Percentiles rank a stretch among this genome's conserved stretches.
These are phyloP conservation scores for Pristionchus pacificus DNA, from an alignment of 1,140 invertebrate species.

Conservation along the genomic window DNA sequence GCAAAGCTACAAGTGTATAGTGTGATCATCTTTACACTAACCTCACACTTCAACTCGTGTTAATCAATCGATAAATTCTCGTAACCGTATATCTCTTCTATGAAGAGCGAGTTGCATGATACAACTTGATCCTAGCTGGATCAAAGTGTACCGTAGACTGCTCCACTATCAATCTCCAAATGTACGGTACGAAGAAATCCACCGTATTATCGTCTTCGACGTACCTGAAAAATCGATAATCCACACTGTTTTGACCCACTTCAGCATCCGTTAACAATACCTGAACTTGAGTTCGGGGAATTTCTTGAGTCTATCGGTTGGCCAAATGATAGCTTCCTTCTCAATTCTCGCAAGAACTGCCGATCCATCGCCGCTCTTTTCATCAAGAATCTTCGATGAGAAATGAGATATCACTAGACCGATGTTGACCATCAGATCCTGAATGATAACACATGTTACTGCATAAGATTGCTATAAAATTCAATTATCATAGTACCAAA, in stretches of 20 bases:
- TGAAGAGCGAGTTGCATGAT: conserved; percentile 9
- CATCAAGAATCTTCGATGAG: conserved; percentile 72
- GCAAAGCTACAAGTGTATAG: too few relatives aligned
- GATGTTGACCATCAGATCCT: conserved; percentile 89
- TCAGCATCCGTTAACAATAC: not conserved
- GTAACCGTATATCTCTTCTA: not conserved
- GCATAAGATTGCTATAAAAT: too few relatives aligned
- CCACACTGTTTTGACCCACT: not conserved
- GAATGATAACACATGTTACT: not conserved
- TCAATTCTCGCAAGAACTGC: conserved; percentile 22
- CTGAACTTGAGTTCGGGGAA: conserved; percentile 93
- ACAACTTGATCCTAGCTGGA: conserved; percentile 21
- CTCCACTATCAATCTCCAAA: conserved; percentile 74
- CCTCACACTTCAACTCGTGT: conserved; percentile 7
- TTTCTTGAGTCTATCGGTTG: conserved; percentile 78
- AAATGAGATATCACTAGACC: conserved; percentile 79
- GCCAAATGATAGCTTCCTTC: conserved; percentile 76
- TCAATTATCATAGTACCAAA: too few relatives aligned
- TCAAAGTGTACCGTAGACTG: conserved; percentile 25
- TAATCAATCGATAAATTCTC: conserved; percentile 5
- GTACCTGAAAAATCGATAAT: conserved; percentile 68
- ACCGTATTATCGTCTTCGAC: conserved; percentile 97
- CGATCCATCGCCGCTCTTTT: conserved; percentile 51
- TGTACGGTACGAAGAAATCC: conserved; percentile 98
- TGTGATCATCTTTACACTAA: conserved; percentile 20